phyloP scores from a whole-genome alignment of 1,140 invertebrate species.

The Agraylea sexmaculata region DNA sequence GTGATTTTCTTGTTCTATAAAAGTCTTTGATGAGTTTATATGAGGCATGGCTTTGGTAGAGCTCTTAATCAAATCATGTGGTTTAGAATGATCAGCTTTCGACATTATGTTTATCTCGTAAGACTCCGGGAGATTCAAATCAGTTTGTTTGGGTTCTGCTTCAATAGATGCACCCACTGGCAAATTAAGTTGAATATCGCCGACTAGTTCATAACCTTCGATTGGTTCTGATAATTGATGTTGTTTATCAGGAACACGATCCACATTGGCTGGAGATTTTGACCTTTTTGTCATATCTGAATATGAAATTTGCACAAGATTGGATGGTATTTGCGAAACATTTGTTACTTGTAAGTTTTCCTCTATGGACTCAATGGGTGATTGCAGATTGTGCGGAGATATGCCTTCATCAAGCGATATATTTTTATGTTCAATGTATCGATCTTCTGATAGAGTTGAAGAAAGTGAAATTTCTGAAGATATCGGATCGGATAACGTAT shows the following conservation, averaged over 20 bases:
- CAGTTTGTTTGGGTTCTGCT: slow-evolving; percentile 1
- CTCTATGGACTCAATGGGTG: slow-evolving; percentile 9
- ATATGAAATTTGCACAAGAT: slow-evolving; percentile 30
- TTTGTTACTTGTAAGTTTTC: background rate
- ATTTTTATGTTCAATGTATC: slow-evolving; percentile 26
- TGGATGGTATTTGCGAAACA: background rate
- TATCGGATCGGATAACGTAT: slow-evolving; percentile 39
- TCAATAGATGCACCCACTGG: slow-evolving; percentile 5
- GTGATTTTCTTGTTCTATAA: slow-evolving; percentile 10
- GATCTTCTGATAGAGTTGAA: slow-evolving; percentile 33
- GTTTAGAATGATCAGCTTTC: too few relatives aligned
- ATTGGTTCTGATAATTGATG: slow-evolving; percentile 20
- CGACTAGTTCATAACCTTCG: slow-evolving; percentile 16
- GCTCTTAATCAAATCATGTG: too few relatives aligned
- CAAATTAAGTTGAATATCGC: slow-evolving; percentile 18
- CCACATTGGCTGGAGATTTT: slow-evolving; percentile 34
- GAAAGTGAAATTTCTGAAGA: slow-evolving; percentile 36
- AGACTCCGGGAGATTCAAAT: too few relatives aligned
- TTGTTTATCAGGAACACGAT: slow-evolving; percentile 23
- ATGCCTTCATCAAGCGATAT: slow-evolving; percentile 37
- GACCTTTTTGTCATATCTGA: slow-evolving; percentile 38
- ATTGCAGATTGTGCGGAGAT: slow-evolving; percentile 20
- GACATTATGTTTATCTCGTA: slow-evolving; percentile 6
- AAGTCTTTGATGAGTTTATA: slow-evolving; percentile 5
- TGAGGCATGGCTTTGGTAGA: too few relatives aligned